A percentile compares a stretch with the other conserved stretches of the same genome.
phyloP scores from a whole-genome alignment of 2,797 vertebrate species.

The Macropus fuliginosus region DNA sequence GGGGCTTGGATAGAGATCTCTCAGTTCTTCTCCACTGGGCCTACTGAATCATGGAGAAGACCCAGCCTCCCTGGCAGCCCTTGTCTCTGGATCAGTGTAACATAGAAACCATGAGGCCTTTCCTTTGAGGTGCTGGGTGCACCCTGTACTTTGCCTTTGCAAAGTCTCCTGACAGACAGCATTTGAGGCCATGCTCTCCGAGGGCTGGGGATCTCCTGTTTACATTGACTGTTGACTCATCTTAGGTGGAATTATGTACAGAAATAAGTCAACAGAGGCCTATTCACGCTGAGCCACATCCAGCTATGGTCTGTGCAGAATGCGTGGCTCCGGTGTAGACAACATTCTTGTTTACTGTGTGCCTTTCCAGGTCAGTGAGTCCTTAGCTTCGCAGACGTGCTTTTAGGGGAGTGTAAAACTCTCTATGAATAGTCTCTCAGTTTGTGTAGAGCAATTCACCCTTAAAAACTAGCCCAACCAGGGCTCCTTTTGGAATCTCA shows the following conservation, averaged over 20 bases:
- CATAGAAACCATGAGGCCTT: conserved; percentile 56
- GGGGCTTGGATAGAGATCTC: background rate
- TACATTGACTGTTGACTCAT: conserved; percentile 85
- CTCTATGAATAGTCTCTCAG: conserved; percentile 74
- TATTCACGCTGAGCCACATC: conserved; percentile 76
- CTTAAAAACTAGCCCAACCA: conserved; percentile 78
- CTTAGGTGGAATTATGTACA: conserved; percentile 86
- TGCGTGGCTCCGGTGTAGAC: conserved; percentile 75
- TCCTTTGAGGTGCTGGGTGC: conserved; percentile 64
- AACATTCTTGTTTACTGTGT: conserved; percentile 81
- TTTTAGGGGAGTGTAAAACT: conserved; percentile 76
- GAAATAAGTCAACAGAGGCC: conserved; percentile 86
- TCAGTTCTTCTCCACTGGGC: background rate
- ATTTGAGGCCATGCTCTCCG: conserved; percentile 79
- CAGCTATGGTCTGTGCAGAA: conserved; percentile 78
- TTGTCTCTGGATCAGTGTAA: background rate
- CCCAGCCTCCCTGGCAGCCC: conserved; percentile 53
- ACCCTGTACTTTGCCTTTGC: conserved; percentile 71
- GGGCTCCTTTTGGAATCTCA: conserved; percentile 76
- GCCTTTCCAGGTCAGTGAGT: conserved; percentile 81
- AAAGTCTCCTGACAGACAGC: conserved; percentile 76
- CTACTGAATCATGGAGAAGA: background rate
- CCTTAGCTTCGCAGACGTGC: conserved; percentile 73
- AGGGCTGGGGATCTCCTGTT: conserved; percentile 82
- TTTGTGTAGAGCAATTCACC: conserved; percentile 81